phyloP scores from a whole-genome alignment of 2,888 invertebrate genomes.

The Hirtodrosophila cameraria region DNA sequence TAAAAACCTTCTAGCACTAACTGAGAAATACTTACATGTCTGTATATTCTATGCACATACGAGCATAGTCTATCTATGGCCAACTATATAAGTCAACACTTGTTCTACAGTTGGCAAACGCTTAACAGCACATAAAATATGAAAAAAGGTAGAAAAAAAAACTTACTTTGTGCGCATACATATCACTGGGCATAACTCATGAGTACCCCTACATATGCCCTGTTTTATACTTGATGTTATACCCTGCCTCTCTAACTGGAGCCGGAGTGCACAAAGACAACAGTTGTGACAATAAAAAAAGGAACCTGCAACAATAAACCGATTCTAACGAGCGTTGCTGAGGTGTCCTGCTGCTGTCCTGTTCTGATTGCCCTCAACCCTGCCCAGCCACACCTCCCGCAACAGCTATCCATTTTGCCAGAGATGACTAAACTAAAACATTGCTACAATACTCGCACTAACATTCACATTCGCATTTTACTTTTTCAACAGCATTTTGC shows the following conservation, averaged over 20 bases:
- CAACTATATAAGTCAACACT: slow-evolving; percentile 39
- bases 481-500: slow-evolving; percentile 11
- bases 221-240: not conserved
- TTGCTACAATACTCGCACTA: slow-evolving; percentile 22
- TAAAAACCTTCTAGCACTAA: not conserved
- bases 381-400: not conserved
- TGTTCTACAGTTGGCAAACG: slow-evolving; percentile 38
- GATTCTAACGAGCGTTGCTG: slow-evolving; percentile 49
- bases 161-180: slow-evolving; percentile 57
- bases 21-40: too few species aligned
- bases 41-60: slow-evolving; percentile 15
- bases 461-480: slow-evolving; percentile 8
- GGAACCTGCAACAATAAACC: slow-evolving; percentile 37
- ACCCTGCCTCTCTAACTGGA: slow-evolving; percentile 5
- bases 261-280: slow-evolving; percentile 65
- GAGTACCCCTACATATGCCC: slow-evolving; percentile 19
- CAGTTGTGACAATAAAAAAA: slow-evolving; percentile 50
- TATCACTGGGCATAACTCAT: slow-evolving; percentile 62
- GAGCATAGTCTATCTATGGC: too few species aligned
- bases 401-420: slow-evolving; percentile 12
- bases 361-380: slow-evolving; percentile 9
- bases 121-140: slow-evolving; percentile 68
- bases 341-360: too few species aligned
- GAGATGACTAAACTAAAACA: slow-evolving; percentile 21
- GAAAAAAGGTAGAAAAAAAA: slow-evolving; percentile 31